Base-by-base conservation (phyloP, 2,888 invertebrate genomes). In the Drosophila meridiana region DNA sequence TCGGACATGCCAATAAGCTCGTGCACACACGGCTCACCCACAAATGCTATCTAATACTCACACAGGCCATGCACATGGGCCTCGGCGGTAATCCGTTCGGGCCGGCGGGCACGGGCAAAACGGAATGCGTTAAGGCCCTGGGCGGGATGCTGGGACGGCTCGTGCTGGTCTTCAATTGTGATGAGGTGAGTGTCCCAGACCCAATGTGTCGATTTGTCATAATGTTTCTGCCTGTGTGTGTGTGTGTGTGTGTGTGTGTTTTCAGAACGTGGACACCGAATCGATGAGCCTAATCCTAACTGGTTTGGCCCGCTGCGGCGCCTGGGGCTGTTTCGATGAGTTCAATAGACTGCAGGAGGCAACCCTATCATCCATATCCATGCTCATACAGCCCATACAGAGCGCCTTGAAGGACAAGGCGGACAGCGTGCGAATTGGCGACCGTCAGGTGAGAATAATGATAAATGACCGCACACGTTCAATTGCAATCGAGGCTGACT, bases 251-350 rank as follows among this genome's bases (percentile, higher is more conserved):
- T 28, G 6, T 28, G 7, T 40, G 5, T 73, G 63, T 62, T 72
- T 91, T 26, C 85, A 97, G 97, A 98, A 98, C 56, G 97, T 99
- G 93, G 99, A 99, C 93, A 96, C 97, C 0, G 96, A 96, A 84
- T 98, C 99, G 58, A 98, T 99, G 97, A 97, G 97, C 7, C 95
- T 99, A 38, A 97, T 99, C 84, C 95, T 99, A 67, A 96, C 97
- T 38, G 99, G 99, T 0, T 93, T 99, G 55, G 98, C 98, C 0
- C 96, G 97, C 91, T 96, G 98, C 89, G 98, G 99, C 11, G 99
- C 99, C 11, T 99, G 99, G 99, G 99, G 97, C 14, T 99, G 99
- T 93, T 99, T 99, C 93, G 99, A 99, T 93, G 99, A 99, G 94
- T 99, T 99, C 94, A 99, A 99, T 94, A 96, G 99, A 1, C 94